Evolutionary conservation across 2,113 vertebrate genomes (phyloP).

Genomic region (Cyanistes caeruleus): DNA sequence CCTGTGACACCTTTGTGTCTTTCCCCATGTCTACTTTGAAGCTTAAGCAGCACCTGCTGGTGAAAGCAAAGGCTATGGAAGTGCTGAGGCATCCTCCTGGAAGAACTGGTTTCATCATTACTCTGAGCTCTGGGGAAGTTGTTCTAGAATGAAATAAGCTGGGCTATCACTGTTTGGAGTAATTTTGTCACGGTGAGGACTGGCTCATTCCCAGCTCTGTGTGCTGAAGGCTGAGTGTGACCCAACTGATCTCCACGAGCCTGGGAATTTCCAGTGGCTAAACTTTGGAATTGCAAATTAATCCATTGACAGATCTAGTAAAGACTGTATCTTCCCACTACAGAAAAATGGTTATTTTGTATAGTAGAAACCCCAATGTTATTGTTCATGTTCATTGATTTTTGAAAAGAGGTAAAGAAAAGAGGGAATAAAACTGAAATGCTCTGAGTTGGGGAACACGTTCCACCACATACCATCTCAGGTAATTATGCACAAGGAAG

Average conservation of each 20-base stretch:
- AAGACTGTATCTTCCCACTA: background rate
- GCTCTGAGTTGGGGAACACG: background rate
- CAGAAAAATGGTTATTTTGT: background rate
- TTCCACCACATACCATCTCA: constrained; percentile 8
- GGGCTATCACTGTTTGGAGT: background rate
- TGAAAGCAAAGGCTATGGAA: background rate
- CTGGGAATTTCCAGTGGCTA: background rate
- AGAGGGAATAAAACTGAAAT: background rate
- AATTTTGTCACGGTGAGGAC: background rate
- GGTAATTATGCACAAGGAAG: background rate
- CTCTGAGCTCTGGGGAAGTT: background rate
- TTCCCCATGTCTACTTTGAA: background rate
- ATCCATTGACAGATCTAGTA: background rate
- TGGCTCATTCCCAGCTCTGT: background rate
- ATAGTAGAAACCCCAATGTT: background rate
- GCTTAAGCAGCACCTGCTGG: constrained; percentile 56
- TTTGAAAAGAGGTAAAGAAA: background rate
- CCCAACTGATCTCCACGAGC: background rate
- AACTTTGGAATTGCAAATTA: background rate
- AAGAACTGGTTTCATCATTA: background rate
- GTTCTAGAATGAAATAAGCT: background rate
- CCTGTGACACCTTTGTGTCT: background rate
- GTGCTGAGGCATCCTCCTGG: constrained; percentile 7
- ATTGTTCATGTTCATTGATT: background rate
- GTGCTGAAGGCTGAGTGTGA: background rate